Evolutionary conservation across 1,140 invertebrate species (phyloP), one percentile per base, ranked within the genome.

Genomic region (Trialeurodes vaporariorum): DNA sequence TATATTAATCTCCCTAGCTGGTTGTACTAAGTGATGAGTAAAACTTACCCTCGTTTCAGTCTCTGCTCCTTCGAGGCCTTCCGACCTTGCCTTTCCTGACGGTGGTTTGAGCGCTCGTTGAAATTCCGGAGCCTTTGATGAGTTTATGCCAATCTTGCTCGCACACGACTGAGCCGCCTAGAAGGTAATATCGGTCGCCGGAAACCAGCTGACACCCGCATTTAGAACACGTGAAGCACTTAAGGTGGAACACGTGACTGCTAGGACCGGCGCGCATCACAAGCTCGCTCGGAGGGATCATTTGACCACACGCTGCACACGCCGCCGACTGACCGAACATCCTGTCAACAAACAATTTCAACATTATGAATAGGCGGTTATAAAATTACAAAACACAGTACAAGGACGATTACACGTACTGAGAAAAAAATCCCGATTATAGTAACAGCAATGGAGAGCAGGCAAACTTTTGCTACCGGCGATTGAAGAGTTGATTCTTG

Each of bases 131-230:
- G 64, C 79, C 79, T 79, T 94, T 94, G 76, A 93, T 83, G 74
- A 93, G 83, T 80, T 94, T 94, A 76, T 93, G 90, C 86, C 91
- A 94, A 81, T 94, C 93, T 79, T 93, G 88, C 79, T 95, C 93
- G 83, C 92, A 94, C 26, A 94, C 86, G 71, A 93, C 83, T 72
- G 85, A 87, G 49, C 91, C 92, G 71, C 93, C 78, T 79, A 94
- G 85, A 76, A 91, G 90, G 81, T 92, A 94, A 79, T 87, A 88
- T 74, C 91, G 88, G 84, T 95, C 93, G 71, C 93, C 93, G 69
- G 90, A 86, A 75, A 89, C 85, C 70, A 96, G 86, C 79, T 88
- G 88, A 71, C 85, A 84, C 71, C 90, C 87, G 78, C 93, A 96
- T 77, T 94, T 94, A 77, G 89, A 92, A 83, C 93, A 96, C 70